Percentiles rank a stretch among this genome's conserved stretches.
phyloP scores from a whole-genome alignment of 1,140 invertebrate species.

The Uloborus diversus region DNA sequence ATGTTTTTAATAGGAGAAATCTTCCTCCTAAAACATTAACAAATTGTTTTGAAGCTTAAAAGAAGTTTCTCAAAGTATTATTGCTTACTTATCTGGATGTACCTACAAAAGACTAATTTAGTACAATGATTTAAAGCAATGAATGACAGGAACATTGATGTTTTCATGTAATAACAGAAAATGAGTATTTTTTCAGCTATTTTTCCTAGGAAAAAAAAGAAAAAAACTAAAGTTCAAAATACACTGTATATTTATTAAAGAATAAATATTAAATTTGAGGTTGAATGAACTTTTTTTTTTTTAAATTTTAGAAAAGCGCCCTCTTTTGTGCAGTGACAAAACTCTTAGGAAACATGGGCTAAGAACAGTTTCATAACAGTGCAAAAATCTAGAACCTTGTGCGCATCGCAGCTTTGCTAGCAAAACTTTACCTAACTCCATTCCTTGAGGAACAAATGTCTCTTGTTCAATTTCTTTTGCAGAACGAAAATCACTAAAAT shows the following conservation, averaged over 20 bases:
- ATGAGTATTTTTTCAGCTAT: neutral
- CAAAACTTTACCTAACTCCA: constrained; percentile 8
- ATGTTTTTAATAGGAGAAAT: too few species aligned
- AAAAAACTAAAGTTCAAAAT: neutral
- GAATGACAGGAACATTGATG: too few species aligned
- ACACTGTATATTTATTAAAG: neutral
- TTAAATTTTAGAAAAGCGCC: neutral
- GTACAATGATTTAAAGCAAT: too few species aligned
- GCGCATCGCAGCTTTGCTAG: constrained; percentile 28
- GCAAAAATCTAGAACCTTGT: constrained; percentile 38
- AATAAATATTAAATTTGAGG: neutral
- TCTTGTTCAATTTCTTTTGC: neutral
- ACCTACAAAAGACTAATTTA: too few species aligned
- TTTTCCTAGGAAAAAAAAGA: neutral
- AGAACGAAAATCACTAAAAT: neutral
- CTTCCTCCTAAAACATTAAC: too few species aligned
- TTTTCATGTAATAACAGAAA: neutral
- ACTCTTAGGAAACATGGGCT: neutral
- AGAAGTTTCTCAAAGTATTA: too few species aligned
- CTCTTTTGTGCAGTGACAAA: neutral
- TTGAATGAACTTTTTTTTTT: neutral
- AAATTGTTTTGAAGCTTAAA: too few species aligned
- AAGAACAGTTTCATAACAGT: constrained; percentile 29
- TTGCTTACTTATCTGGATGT: too few species aligned
- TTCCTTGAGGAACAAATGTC: neutral